Base-by-base conservation (phyloP, 1,140 invertebrate species). In the Drosophila chauvacae region DNA sequence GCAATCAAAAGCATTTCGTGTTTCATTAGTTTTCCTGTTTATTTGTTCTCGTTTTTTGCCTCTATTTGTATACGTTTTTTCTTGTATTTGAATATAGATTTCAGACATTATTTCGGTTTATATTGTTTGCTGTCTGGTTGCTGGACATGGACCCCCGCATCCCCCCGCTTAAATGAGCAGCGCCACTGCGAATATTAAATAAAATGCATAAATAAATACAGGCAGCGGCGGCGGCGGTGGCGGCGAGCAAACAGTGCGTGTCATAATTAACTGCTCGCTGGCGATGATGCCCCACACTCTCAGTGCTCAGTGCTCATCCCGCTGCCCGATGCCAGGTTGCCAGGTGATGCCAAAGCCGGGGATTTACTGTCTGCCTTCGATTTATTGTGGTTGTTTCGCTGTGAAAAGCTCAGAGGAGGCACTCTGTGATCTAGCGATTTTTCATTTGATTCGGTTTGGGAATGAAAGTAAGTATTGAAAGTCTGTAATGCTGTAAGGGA, bases 1-100 rank as follows among this genome's bases (percentile, higher is more conserved):
- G 79, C 61, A 82, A 75, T 44, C 26, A 6, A 58, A 82, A 70
- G n/a, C 59, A 50, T 57, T 75, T 45, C 48, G 75, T 87, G 83
- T 86, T 79, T 86, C 57, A 82, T 82, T 82, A 72, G 66, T 57
- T 81, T 51, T 55, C 53, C 44, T 60, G 50, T 26, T 56, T 47
- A 45, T 55, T 58, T 66, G 30, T 68, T 60, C 18, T 60, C 55
- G 33, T 33, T 42, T 62, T 42, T 16, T 23, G 1, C 9, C 2
- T 16, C 6, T 33, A 51, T 51, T 33, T 53, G 18, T 35, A 16
- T 14, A 9, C 7, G 16, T 59, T 62, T 47, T 51, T 39, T 11
- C 39, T 33, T 13, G n/a, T 45, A 14, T 28, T 63, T 61, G 7
- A 16, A 48, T 48, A 33, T 39, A 23, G 10, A 62, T 51, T 37